Evolutionary conservation across 2,888 invertebrate genomes (phyloP), one percentile per base, ranked within the genome.

Genomic region (Suillia variegata): DNA sequence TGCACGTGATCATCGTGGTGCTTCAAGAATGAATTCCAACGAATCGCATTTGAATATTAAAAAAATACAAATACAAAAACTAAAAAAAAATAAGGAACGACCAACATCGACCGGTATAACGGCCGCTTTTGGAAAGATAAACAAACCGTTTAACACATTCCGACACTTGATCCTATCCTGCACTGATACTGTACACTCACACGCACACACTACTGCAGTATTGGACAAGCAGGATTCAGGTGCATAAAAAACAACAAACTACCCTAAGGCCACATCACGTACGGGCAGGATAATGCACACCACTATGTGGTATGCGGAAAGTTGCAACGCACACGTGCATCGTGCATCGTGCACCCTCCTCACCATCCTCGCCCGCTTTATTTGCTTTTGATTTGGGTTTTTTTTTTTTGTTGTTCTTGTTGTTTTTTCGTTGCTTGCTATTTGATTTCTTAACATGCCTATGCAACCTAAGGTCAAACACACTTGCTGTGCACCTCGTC

Each of bases 161-260:
- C 47, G 57, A 52, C 52, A 57, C 57, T 57, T 57, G 57, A 57
- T 57, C 57, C 57, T 45, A 6, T 20, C 4, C 34, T n/a, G n/a
- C n/a, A n/a, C n/a, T n/a, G n/a, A n/a, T n/a, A n/a, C n/a, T n/a
- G n/a, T n/a, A n/a, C n/a, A n/a, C n/a, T 26, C 26, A 26, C 10
- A 5, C 38, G 38, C 52, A 38, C 4, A 13, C 12, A 15, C 24
- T n/a, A n/a, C n/a, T n/a, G n/a, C n/a, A n/a, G n/a, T n/a, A n/a
- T n/a, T n/a, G n/a, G n/a, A n/a, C n/a, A n/a, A n/a, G n/a, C n/a
- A n/a, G n/a, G n/a, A n/a, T n/a, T 52, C 57, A 52, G 52, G 47
- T 57, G 57, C 56, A 50, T 21, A 20, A 10, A n/a, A n/a, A 33
- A 12, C 15, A 13, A 5, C 2, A 20, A 57, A 57, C 52, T 45